These are phyloP conservation scores for Conus ventricosus DNA, from an alignment of 1,140 invertebrate species.

Conservation along the genomic window DNA sequence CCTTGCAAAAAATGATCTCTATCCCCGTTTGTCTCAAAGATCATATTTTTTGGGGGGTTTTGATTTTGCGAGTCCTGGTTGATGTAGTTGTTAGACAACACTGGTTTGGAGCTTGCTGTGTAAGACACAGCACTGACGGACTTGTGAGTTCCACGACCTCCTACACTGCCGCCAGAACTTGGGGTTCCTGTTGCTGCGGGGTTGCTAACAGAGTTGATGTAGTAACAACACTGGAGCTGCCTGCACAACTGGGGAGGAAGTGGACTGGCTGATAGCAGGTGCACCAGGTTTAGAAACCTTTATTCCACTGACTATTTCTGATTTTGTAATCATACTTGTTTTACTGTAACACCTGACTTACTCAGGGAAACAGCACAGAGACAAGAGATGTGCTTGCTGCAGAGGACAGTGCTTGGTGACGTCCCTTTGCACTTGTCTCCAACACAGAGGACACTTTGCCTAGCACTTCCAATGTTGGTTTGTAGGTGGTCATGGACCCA, in stretches of 20 bases:
- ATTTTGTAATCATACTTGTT: neutral
- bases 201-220: neutral
- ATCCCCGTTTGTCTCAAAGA: conserved; percentile 39
- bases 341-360: neutral
- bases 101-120: conserved; percentile 61
- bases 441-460: conserved; percentile 62
- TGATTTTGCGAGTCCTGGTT: conserved; percentile 67
- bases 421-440: conserved; percentile 48
- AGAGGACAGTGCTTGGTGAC: neutral
- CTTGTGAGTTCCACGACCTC: conserved; percentile 10
- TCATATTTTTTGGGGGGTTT: conserved; percentile 69
- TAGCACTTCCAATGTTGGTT: conserved; percentile 45
- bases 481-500: neutral
- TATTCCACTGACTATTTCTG: neutral
- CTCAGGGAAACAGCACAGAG: neutral
- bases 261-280: neutral
- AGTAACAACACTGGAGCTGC: neutral
- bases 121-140: conserved; percentile 51
- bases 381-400: neutral
- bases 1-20: no score
- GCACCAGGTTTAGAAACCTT: conserved; percentile 13
- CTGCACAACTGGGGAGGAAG: conserved; percentile 13
- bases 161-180: neutral
- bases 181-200: conserved; percentile 13
- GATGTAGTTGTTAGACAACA: conserved; percentile 58